phyloP scores from a whole-genome alignment of 2,888 invertebrate species.

The Lycocerus yunnanus region DNA sequence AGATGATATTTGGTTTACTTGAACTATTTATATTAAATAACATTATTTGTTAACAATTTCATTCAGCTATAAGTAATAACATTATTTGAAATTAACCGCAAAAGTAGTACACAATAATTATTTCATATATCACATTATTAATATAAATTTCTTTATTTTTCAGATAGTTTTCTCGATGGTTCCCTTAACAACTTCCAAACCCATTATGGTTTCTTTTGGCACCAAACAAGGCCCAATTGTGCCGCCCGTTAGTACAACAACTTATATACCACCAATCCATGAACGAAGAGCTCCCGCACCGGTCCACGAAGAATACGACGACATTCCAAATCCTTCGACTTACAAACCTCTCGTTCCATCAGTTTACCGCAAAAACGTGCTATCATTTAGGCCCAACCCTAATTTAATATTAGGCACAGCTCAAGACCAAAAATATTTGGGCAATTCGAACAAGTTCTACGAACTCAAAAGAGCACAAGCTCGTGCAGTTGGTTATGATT shows the following conservation, averaged over 20 bases:
- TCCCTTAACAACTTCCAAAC: slow-evolving; percentile 41
- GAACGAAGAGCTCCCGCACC: slow-evolving; percentile 47
- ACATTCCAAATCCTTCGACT: slow-evolving; percentile 49
- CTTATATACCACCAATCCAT: slow-evolving; percentile 26
- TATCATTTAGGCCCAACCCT: slow-evolving; percentile 44
- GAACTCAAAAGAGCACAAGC: slow-evolving; percentile 44
- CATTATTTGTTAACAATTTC: not conserved
- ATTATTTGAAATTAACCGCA: not conserved
- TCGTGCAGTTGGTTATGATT: slow-evolving; percentile 44
- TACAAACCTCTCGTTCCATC: slow-evolving; percentile 49
- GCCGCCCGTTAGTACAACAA: slow-evolving; percentile 40
- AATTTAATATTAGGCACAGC: slow-evolving; percentile 51
- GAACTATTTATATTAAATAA: not conserved
- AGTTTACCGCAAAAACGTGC: slow-evolving; percentile 47
- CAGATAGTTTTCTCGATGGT: slow-evolving; percentile 40
- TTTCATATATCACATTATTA: not conserved
- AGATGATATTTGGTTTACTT: not conserved
- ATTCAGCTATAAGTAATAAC: not conserved
- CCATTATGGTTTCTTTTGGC: slow-evolving; percentile 54
- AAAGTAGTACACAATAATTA: not conserved
- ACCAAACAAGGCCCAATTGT: slow-evolving; percentile 54
- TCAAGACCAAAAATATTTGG: slow-evolving; percentile 49
- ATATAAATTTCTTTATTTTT: slow-evolving; percentile 37
- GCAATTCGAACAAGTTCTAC: slow-evolving; percentile 44
- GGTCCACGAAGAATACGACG: slow-evolving; percentile 49